Base-by-base conservation (phyloP, 1,140 invertebrate genomes). In the Pachyrhynchus sulphureomaculatus region DNA sequence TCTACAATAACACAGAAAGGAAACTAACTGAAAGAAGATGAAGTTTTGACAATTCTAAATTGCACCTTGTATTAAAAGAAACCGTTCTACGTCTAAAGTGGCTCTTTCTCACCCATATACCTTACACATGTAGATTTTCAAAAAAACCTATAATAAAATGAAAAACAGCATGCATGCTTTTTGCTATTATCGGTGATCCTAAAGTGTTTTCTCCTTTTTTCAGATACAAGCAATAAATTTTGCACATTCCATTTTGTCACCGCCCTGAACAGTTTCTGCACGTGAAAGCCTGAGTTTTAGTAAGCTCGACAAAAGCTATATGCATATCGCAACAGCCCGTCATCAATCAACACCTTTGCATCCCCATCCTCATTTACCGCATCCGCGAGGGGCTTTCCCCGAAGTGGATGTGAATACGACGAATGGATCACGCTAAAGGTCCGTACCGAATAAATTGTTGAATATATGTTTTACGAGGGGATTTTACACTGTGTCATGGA, bases 291-390 rank as follows among this genome's bases (percentile, higher is more conserved):
- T 29, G 24, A 34, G 45, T 48, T 48, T 48, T 48, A 48, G 24
- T 48, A 48, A 29, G 45, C 45, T 34, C 45, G 45, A 48, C 45
- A 48, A 48, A 45, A 48, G 45, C 45, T 48, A 48, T 48, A 48
- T 48, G 45, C 45, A 48, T 48, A 48, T 48, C 45, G 45, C 45
- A 48, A 29, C 23, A 48, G 45, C 12, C 24, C 45, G 32, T 23
- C 45, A 48, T 48, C 45, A 48, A 48, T 48, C 45, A 48, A 48
- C 45, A 48, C 45, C 45, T 26, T 48, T 24, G 45, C 45, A 26
- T 26, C 23, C 45, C 45, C 45, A 29, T 48, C 24, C 45, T 29
- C 32, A 34, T 48, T 48, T 34, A 48, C 18, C 17, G n/a, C 21
- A 42, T 42, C 18, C 15, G 18, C 39, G 39, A 42, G 39, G 39